Evolutionary conservation across 2,888 invertebrate genomes (phyloP), one percentile per base, ranked within the genome.

Genomic region (Lasioglossum figueresi): DNA sequence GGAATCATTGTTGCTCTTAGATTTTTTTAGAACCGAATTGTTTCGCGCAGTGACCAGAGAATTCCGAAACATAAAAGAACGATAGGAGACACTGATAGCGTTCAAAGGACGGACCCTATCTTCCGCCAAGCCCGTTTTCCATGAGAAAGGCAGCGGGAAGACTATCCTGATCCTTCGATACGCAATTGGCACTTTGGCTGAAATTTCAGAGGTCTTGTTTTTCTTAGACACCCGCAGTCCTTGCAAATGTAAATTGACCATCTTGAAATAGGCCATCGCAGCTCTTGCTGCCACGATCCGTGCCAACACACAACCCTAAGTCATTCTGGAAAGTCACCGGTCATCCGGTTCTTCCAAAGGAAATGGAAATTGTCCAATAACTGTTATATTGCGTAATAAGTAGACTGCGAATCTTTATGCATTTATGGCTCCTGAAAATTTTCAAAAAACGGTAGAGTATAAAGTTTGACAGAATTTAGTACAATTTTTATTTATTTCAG

Each of bases 251-350:
- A 63, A 63, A 63, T 59, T 27, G 59, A 59, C 59, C 52, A 56
- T n/a, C 59, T 59, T 27, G 59, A 59, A 59, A 59, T 59, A 59
- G 59, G 59, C 59, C 59, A 59, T 59, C 59, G 59, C 27, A 27
- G 59, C 14, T 31, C 31, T 31, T 5, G 27, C 5, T 2, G 14
- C 1, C 4, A 3, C 59, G 59, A 14, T 63, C 27, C 31, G 59
- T 27, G 59, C 59, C 59, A 63, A 63, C 59, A 27, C 16, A 27
- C 14, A 14, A 6, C 31, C 5, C 27, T 16, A 27, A 27, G 14
- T 63, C 27, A 14, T 2, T 27, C n/a, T 6, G 2, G 1, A 27
- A 27, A 63, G 59, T 63, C 59, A 16, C 59, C 59, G 59, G 5
- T 27, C 14, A 59, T 27, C 27, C 2, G 27, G 59, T 59, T 59